phyloP scores from a whole-genome alignment of 2,113 vertebrate genomes.

The human (Homo sapiens) region DNA sequence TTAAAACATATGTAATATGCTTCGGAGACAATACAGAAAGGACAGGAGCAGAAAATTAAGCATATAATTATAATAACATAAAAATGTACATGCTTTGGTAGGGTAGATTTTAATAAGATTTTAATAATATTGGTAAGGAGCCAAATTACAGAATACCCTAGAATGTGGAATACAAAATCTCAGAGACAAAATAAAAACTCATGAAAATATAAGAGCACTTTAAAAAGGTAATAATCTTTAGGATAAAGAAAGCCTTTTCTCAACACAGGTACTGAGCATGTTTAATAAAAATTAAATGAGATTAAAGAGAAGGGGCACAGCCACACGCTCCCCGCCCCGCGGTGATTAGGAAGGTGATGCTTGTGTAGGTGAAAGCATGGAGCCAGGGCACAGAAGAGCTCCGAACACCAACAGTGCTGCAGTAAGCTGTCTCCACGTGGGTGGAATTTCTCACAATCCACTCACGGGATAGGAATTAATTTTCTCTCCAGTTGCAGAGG shows the following conservation, averaged over 20 bases:
- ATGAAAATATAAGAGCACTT: constrained; percentile 65
- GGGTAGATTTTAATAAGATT: constrained; percentile 82
- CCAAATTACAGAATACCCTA: constrained; percentile 80
- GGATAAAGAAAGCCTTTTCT: constrained; percentile 64
- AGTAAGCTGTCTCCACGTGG: background rate
- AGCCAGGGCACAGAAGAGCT: constrained; percentile 52
- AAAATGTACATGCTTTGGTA: constrained; percentile 73
- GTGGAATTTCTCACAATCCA: background rate
- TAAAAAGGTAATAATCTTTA: constrained; percentile 51
- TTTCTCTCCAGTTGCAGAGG: constrained; percentile 34
- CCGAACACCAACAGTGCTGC: constrained; percentile 41
- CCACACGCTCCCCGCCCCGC: constrained; percentile 9
- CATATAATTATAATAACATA: constrained; percentile 72
- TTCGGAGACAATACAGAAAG: constrained; percentile 66
- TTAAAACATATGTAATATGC: constrained; percentile 30
- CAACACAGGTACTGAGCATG: constrained; percentile 68
- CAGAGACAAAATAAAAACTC: constrained; percentile 79
- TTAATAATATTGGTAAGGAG: constrained; percentile 82
- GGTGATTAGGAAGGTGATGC: constrained; percentile 63
- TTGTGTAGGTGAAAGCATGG: constrained; percentile 28
- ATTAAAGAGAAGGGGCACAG: constrained; percentile 68
- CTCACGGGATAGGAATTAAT: background rate
- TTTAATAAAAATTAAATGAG: constrained; percentile 79
- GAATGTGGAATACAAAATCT: constrained; percentile 76
- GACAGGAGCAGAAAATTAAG: constrained; percentile 66